Base-by-base conservation (phyloP, 2,797 vertebrate species). In the Centroberyx gerrardi region DNA sequence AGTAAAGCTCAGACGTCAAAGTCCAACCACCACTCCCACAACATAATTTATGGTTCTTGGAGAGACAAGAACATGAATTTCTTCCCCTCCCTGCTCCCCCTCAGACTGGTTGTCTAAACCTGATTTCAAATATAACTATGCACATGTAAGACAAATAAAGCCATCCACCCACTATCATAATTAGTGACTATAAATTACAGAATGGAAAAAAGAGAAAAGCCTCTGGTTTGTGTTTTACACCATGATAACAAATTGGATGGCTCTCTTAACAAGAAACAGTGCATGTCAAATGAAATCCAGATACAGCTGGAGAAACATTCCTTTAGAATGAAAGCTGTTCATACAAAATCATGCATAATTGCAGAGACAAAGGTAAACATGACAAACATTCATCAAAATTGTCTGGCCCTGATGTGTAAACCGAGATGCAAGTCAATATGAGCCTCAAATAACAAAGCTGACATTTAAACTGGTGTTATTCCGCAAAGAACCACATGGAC, bases 1-100 rank as follows among this genome's bases (percentile, higher is more conserved):
- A 85, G 74, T 81, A 56, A 64, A 73, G 80, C 64, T 76, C 80
- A 91, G 88, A 93, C 91, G 86, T 94, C 93, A 92, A 86, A 67
- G 81, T 86, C 64, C 74, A 89, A 91, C 92, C 93, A 76, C 90
- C 76, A 71, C 79, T 86, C 87, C 83, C 81, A 88, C 89, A 92
- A 89, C 79, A 84, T 93, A 86, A 93, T 91, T 92, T 87, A 92
- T 88, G 88, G 91, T 90, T 92, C 73, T 73, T 68, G n/a, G 71
- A 88, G 52, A 84, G 79, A 85, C 77, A 62, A 77, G 77, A 77
- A 72, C 49, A 66, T 54, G 38, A 72, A 81, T 68, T 79, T 88
- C 68, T 74, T 58, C 68, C 78, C 69, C 62, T 82, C 51, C 59
- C 67, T 78, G 72, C 62, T 82, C 51, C 59, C 67, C 68, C 38